These are phyloP conservation scores for Paraescarpia echinospica DNA, from an alignment of 1,140 invertebrate species.

Conservation along the genomic window DNA sequence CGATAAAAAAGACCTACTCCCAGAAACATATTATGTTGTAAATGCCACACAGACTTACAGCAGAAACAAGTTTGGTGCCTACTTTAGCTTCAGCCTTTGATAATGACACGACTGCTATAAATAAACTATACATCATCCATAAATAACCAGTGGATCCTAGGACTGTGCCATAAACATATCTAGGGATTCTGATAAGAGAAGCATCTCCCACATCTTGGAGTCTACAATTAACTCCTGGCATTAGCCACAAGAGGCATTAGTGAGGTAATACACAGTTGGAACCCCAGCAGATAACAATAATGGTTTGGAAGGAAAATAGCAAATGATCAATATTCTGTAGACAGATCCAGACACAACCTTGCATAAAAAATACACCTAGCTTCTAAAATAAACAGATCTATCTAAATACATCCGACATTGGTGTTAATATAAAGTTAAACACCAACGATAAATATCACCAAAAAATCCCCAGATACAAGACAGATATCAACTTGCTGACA, in stretches of 20 bases:
- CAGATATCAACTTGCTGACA: background rate
- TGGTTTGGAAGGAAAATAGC: background rate
- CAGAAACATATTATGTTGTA: conserved; percentile 1
- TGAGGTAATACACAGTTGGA: background rate
- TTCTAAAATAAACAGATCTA: background rate
- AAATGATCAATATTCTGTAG: background rate
- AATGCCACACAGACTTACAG: background rate
- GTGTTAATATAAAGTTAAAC: background rate
- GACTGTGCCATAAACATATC: background rate
- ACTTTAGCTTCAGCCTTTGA: background rate
- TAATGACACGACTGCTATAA: background rate
- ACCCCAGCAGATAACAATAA: background rate
- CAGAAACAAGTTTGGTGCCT: background rate
- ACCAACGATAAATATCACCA: background rate
- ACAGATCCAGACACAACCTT: background rate
- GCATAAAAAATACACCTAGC: background rate
- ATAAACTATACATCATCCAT: background rate
- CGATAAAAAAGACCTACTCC: background rate
- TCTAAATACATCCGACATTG: background rate
- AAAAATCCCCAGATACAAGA: background rate
- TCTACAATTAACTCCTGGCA: background rate
- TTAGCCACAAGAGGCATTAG: background rate
- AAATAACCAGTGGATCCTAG: background rate
- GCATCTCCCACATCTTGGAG: background rate
- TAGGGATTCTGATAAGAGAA: background rate